phyloP scores from a whole-genome alignment of 2,797 vertebrate species.

The Takifugu ocellatus region DNA sequence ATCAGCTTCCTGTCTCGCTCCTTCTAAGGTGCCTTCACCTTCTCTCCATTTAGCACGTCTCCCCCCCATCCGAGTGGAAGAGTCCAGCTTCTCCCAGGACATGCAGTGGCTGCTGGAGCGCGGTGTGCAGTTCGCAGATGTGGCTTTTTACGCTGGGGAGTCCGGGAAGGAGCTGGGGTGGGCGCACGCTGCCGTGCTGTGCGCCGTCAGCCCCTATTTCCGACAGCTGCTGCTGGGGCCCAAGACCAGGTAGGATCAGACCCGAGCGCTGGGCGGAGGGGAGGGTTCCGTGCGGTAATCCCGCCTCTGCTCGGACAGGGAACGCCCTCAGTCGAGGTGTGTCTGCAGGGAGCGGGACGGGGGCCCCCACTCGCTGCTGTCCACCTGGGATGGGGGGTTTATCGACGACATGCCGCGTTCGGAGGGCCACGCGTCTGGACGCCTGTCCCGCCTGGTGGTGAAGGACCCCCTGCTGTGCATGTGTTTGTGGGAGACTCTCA shows the following conservation, averaged over 20 bases:
- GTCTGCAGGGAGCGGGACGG: conserved; percentile 75
- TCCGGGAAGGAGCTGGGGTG: conserved; percentile 80
- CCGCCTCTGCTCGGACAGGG: conserved; percentile 48
- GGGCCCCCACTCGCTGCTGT: conserved; percentile 79
- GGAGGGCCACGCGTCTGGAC: conserved; percentile 66
- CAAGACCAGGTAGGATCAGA: conserved; percentile 63
- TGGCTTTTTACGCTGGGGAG: conserved; percentile 85
- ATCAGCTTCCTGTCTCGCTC: not conserved
- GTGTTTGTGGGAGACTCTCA: conserved; percentile 89
- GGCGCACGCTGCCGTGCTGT: conserved; percentile 90
- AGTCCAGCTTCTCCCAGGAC: conserved; percentile 88
- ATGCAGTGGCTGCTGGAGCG: conserved; percentile 88
- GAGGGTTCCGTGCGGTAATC: conserved; percentile 1
- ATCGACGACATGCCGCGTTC: conserved; percentile 69
- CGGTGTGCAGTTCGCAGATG: conserved; percentile 88
- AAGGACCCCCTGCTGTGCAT: conserved; percentile 87
- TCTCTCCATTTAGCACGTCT: conserved; percentile 80
- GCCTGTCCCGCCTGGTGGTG: conserved; percentile 84
- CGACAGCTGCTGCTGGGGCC: conserved; percentile 88
- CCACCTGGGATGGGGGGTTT: conserved; percentile 73
- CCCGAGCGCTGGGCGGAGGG: conserved; percentile 15
- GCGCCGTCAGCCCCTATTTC: conserved; percentile 88
- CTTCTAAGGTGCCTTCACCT: not conserved
- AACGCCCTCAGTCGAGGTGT: conserved; percentile 76
- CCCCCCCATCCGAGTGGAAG: conserved; percentile 86